Conservation (phyloP, 2,888 invertebrate genomes). For the Troides aeacus region DNA sequence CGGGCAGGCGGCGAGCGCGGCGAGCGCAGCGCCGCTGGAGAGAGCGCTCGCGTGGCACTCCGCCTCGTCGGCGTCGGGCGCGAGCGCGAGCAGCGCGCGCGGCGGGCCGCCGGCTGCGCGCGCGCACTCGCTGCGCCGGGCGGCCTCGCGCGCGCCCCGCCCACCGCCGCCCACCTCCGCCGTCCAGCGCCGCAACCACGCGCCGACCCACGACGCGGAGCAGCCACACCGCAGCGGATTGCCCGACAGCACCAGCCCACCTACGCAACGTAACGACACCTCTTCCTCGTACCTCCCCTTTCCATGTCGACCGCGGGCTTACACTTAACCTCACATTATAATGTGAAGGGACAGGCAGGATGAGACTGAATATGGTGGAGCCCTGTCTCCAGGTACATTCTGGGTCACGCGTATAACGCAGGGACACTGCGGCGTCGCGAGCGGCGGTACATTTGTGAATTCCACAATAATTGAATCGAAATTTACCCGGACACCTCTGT, state of each 20-base stretch:
- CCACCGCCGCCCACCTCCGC: constrained; percentile 87
- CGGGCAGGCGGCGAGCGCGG: constrained; percentile 18
- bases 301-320: too few species aligned
- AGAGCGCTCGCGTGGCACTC: constrained; percentile 90
- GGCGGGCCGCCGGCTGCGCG: constrained; percentile 41
- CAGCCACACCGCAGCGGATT: constrained; percentile 92
- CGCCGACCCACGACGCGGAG: constrained; percentile 90
- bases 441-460: too few species aligned
- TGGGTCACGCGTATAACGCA: neutral
- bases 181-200: constrained; percentile 92
- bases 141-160: constrained; percentile 48
- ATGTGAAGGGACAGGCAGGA: too few species aligned
- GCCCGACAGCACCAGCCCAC: constrained; percentile 87
- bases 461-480: too few species aligned
- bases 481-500: too few species aligned
- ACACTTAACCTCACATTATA: too few species aligned
- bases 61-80: constrained; percentile 85
- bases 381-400: too few species aligned
- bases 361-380: too few species aligned
- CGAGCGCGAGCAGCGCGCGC: constrained; percentile 83
- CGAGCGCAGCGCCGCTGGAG: constrained; percentile 43
- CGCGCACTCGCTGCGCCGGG: constrained; percentile 46
- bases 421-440: too few species aligned
- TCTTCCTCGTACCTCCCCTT: too few species aligned
- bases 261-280: constrained; percentile 14